Conservation (phyloP, 2,797 vertebrate genomes). For the Pitangus sulphuratus region DNA sequence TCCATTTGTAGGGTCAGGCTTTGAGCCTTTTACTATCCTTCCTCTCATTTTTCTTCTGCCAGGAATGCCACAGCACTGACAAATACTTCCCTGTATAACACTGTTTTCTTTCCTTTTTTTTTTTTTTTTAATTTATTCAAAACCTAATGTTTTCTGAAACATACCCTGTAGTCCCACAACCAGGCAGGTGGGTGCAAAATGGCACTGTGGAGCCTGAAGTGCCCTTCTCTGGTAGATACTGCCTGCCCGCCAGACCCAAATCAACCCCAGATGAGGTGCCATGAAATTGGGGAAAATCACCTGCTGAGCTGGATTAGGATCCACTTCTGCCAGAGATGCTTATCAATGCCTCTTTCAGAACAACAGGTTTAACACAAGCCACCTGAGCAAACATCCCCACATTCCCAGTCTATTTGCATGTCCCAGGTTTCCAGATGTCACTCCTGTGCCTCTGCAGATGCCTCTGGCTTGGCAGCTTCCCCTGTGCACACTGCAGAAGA, state of each 20-base stretch:
- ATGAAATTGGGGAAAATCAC: neutral
- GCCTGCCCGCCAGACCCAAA: neutral
- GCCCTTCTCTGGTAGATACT: rapidly evolving
- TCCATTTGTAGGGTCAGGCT: neutral
- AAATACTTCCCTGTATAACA: neutral
- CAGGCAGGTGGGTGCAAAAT: neutral
- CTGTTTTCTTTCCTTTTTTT: neutral
- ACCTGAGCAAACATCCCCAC: neutral
- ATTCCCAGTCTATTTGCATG: neutral
- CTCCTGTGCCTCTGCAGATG: neutral
- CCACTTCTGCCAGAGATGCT: neutral
- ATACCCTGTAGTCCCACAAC: neutral
- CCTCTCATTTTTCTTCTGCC: neutral
- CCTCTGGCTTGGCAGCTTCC: neutral
- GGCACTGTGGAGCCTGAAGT: neutral
- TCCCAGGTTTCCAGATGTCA: neutral
- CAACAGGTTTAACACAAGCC: neutral
- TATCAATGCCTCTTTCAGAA: conserved; percentile 15
- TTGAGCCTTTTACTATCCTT: neutral
- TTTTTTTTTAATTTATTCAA: neutral
- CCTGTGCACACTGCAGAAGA: rapidly evolving
- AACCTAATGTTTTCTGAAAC: neutral
- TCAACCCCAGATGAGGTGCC: rapidly evolving
- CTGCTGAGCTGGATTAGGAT: neutral
- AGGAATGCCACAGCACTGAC: neutral